Percentiles rank a stretch among this genome's conserved stretches.
Conservation (phyloP, 1,140 invertebrate genomes). For the Atta texana region DNA sequence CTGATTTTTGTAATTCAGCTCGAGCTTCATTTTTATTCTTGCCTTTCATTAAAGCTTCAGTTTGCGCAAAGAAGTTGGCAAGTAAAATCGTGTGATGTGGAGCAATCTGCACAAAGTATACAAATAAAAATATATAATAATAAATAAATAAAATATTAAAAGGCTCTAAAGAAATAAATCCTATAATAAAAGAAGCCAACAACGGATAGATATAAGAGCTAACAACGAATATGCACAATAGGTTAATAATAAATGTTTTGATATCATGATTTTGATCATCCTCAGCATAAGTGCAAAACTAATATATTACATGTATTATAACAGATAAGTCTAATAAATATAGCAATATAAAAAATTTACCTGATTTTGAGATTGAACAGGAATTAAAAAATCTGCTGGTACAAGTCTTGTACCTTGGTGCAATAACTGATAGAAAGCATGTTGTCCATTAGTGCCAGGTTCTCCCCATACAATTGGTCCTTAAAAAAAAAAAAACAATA, state of each 20-base stretch:
- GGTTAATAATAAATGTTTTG: too few species aligned
- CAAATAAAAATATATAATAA: slow-evolving; percentile 42
- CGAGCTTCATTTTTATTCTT: slow-evolving; percentile 93
- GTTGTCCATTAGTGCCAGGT: slow-evolving; percentile 99
- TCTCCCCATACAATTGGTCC: slow-evolving; percentile 93
- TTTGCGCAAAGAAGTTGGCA: slow-evolving; percentile 99
- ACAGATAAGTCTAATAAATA: not conserved
- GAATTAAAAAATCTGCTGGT: slow-evolving; percentile 98
- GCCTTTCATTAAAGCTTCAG: slow-evolving; percentile 98
- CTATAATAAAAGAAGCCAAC: too few species aligned
- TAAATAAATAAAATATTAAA: not conserved
- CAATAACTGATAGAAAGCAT: slow-evolving; percentile 98
- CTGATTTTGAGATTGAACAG: slow-evolving; percentile 97
- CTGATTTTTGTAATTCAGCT: slow-evolving; percentile 91
- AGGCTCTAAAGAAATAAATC: too few species aligned
- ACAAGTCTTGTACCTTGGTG: slow-evolving; percentile 96
- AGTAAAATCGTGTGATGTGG: slow-evolving; percentile 95
- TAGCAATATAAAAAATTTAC: slow-evolving; percentile 85
- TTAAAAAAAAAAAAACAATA: slow-evolving; percentile 68
- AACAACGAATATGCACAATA: too few species aligned
- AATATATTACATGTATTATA: too few species aligned
- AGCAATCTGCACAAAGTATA: slow-evolving; percentile 75
- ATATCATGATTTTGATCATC: too few species aligned
- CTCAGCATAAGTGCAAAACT: too few species aligned
- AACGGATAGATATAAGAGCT: too few species aligned